A percentile compares a stretch with the other conserved stretches of the same genome.
These are phyloP conservation scores for Galendromus occidentalis DNA, from an alignment of 1,140 invertebrate species.

Conservation along the genomic window DNA sequence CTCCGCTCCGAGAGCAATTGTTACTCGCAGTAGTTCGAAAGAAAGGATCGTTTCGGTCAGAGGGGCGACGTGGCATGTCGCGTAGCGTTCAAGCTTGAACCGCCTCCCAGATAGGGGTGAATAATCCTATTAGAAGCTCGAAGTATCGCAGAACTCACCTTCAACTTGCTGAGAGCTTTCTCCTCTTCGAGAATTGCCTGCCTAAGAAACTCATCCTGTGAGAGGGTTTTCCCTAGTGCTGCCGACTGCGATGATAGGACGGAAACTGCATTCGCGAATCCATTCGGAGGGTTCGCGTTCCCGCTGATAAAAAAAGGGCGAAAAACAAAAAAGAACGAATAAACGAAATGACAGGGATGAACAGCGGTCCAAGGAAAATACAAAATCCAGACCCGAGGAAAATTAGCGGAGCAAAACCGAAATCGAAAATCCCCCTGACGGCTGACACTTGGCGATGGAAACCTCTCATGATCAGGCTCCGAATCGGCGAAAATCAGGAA, in stretches of 20 bases:
- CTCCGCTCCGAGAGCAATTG: no score
- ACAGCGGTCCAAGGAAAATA: neutral
- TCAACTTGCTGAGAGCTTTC: slow-evolving; percentile 79
- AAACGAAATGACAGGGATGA: slow-evolving; percentile 24
- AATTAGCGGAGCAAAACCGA: neutral
- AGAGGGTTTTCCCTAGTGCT: slow-evolving; percentile 38
- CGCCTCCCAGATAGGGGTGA: no score
- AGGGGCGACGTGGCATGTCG: no score
- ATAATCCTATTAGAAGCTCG: neutral
- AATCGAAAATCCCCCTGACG: no score
- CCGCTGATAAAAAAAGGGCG: slow-evolving; percentile 21
- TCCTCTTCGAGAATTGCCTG: slow-evolving; percentile 69
- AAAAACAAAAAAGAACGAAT: slow-evolving; percentile 31
- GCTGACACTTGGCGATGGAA: no score
- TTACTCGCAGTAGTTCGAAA: no score
- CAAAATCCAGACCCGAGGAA: neutral
- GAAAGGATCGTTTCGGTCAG: no score
- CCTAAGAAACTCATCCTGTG: slow-evolving; percentile 61
- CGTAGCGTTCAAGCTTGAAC: no score
- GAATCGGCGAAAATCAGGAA: neutral
- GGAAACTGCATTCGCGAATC: slow-evolving; percentile 54
- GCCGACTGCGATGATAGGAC: slow-evolving; percentile 67
- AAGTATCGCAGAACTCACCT: slow-evolving; percentile 37
- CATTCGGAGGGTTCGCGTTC: slow-evolving; percentile 17
- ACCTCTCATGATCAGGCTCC: no score